Evolutionary conservation across 2,888 invertebrate species (phyloP).

Genomic region (Pecten maximus): DNA sequence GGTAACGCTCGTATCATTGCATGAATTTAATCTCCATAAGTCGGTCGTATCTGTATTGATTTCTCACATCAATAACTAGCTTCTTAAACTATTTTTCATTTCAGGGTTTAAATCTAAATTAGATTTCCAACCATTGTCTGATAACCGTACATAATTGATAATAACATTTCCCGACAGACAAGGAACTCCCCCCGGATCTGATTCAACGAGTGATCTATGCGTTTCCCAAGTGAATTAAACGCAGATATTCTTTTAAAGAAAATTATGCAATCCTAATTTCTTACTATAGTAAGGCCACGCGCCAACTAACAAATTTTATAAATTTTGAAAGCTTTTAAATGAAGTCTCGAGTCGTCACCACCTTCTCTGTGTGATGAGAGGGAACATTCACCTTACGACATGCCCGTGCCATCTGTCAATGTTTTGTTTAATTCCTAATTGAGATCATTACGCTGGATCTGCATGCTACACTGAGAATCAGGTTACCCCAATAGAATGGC

Average conservation of each 20-base stretch:
- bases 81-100: not conserved
- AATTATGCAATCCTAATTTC: slow-evolving; percentile 10
- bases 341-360: not conserved
- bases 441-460: not conserved
- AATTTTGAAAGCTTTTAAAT: slow-evolving; percentile 16
- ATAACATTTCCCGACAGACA: not conserved
- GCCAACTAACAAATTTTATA: not conserved
- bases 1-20: not conserved
- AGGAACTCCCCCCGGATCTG: not conserved
- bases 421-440: slow-evolving; percentile 11
- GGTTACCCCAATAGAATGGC: not conserved
- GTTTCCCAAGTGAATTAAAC: not conserved
- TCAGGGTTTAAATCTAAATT: not conserved
- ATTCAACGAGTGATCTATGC: not conserved
- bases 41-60: not conserved
- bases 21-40: not conserved
- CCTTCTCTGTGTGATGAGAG: not conserved
- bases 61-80: not conserved
- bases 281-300: slow-evolving; percentile 5
- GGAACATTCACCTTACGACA: not conserved
- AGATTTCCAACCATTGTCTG: not conserved
- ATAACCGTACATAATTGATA: not conserved
- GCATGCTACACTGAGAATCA: not conserved
- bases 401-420: not conserved
- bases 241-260: slow-evolving; percentile 22